Base-by-base conservation (phyloP, 2,888 invertebrate species). In the Malthinus flaveolus region DNA sequence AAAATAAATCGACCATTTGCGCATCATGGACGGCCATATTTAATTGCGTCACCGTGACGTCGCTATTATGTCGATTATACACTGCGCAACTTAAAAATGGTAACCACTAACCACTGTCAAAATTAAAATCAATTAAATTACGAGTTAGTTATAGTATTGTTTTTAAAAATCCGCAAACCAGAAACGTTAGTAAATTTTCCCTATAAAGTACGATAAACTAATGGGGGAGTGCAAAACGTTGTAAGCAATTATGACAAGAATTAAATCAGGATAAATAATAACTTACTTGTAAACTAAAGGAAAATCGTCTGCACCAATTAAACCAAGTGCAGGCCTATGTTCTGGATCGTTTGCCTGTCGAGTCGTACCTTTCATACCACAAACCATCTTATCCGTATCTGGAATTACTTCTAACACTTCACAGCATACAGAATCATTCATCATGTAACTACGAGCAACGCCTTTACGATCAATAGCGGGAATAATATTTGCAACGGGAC, bases 371-470 rank as follows among this genome's bases (percentile, higher is more conserved):
- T 91, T 89, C 91, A 93, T 91, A 78, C 92, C 91, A 78, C 91
- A 87, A 70, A 90, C 88, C 82, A 94, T 87, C 82, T 93, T 93
- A 81, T 93, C 92, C 52, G 90, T 88, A 78, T 93, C 92, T 45
- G 90, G 88, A 76, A 90, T 90, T 64, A 92, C 89, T 83, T 91
- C 92, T 72, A 93, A 84, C 49, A 93, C 89, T 83, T 93, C 93
- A 79, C 93, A 93, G 84, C 93, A 90, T 58, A 94, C 88, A 70
- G 88, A 87, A 81, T 93, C 93, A 82, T 90, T 90, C 80, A 86
- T 85, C 79, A 88, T 85, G 83, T 89, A 92, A 80, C 84, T 84
- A 78, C 90, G 87, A 77, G 87, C 85, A 63, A 88, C 84, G 77
- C 87, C 88, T 73, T 85, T 86, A 83, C 90, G 90, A 84, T 91